Conservation (phyloP, 2,113 vertebrate species). For the Epinephelus fuscoguttatus region DNA sequence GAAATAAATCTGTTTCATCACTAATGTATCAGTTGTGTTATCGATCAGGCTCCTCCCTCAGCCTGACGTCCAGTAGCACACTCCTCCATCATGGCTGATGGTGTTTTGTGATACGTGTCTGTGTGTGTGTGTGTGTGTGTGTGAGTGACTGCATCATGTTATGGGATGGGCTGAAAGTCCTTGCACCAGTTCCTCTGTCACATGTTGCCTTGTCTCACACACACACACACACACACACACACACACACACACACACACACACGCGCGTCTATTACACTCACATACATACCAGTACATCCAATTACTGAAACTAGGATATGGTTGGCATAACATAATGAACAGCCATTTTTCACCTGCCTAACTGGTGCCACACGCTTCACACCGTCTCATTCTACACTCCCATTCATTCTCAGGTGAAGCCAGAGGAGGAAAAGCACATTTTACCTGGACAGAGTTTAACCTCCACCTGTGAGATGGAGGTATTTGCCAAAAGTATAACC, state of each 20-base stretch:
- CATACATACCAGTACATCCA: constrained; percentile 50
- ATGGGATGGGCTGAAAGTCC: constrained; percentile 23
- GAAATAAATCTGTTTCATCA: constrained; percentile 47
- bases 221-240: constrained; percentile 29
- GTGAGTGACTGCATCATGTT: background rate
- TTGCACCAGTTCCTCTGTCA: constrained; percentile 42
- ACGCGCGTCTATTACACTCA: background rate
- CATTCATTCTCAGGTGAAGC: constrained; percentile 18
- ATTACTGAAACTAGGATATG: constrained; percentile 71
- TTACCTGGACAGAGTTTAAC: background rate
- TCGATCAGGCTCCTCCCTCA: constrained; percentile 33
- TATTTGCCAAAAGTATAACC: background rate
- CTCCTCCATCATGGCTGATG: constrained; percentile 16
- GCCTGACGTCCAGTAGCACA: constrained; percentile 1
- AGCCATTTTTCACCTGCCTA: constrained; percentile 78
- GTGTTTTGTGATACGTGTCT: background rate
- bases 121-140: background rate
- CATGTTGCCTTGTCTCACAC: constrained; percentile 2
- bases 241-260: constrained; percentile 25
- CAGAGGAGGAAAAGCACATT: background rate
- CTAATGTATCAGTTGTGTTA: constrained; percentile 33
- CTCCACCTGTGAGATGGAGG: constrained; percentile 9
- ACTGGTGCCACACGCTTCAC: constrained; percentile 43
- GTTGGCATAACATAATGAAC: constrained; percentile 74
- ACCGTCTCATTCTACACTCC: background rate